phyloP scores from a whole-genome alignment of 1,140 invertebrate species.

The Danaus melanippus region DNA sequence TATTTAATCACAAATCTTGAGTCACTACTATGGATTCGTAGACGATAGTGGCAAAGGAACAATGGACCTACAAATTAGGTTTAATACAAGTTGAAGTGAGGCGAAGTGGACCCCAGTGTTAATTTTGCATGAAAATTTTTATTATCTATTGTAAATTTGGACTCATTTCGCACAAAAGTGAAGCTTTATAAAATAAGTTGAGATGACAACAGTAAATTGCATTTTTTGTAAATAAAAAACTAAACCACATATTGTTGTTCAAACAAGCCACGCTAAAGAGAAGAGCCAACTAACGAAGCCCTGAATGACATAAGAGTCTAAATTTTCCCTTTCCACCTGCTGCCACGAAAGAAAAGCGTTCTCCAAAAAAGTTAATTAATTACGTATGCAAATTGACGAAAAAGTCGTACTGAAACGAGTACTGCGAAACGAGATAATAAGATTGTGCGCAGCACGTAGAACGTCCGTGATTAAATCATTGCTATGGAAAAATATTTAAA shows the following conservation, averaged over 20 bases:
- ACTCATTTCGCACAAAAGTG: no score
- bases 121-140: no score
- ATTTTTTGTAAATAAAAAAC: no score
- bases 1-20: conserved; percentile 21
- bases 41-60: background rate
- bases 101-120: no score
- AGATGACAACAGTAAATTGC: no score
- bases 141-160: no score
- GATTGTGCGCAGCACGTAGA: conserved; percentile 48
- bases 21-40: conserved; percentile 5
- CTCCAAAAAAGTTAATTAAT: conserved; percentile 55
- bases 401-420: conserved; percentile 37
- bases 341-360: conserved; percentile 40
- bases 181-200: no score
- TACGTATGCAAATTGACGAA: conserved; percentile 62
- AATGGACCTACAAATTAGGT: no score
- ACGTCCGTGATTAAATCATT: conserved; percentile 49
- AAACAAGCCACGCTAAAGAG: conserved; percentile 3
- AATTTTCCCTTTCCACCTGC: conserved; percentile 33
- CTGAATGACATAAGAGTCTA: conserved; percentile 23
- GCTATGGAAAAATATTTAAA: conserved; percentile 36
- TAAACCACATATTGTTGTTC: no score
- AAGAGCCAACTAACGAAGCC: conserved; percentile 23
- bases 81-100: no score
- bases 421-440: conserved; percentile 39